Evolutionary conservation across 2,888 invertebrate species (phyloP).

Genomic region (Apotomis turbidana): DNA sequence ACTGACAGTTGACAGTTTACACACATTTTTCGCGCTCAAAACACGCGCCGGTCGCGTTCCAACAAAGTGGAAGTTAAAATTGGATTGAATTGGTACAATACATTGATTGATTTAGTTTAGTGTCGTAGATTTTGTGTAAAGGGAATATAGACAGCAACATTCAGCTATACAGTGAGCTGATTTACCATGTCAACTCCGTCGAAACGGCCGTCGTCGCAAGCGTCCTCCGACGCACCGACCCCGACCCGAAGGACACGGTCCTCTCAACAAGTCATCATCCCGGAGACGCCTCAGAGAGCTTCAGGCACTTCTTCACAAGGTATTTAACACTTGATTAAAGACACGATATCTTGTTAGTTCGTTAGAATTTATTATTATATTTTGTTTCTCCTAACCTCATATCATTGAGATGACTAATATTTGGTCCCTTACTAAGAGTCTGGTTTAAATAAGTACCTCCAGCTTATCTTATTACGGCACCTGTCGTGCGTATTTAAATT

Average conservation of each 20-base stretch:
- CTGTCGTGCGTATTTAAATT: no score
- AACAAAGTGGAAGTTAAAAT: neutral
- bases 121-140: slow-evolving; percentile 1
- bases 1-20: no score
- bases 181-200: slow-evolving; percentile 73
- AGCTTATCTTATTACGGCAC: no score
- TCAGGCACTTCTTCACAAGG: slow-evolving; percentile 74
- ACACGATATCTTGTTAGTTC: neutral
- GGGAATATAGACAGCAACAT: neutral
- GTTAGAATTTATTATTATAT: neutral
- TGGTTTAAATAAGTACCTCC: no score
- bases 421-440: no score
- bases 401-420: no score
- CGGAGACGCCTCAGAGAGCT: slow-evolving; percentile 78
- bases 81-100: neutral
- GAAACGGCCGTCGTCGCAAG: slow-evolving; percentile 73
- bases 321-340: slow-evolving; percentile 43
- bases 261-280: slow-evolving; percentile 77
- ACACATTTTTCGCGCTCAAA: slow-evolving; percentile 32
- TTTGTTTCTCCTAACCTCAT: slow-evolving; percentile 7
- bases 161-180: slow-evolving; percentile 34
- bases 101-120: slow-evolving; percentile 4
- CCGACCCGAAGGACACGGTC: slow-evolving; percentile 73
- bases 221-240: slow-evolving; percentile 77
- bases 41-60: slow-evolving; percentile 36